Conservation (phyloP, 2,113 vertebrate genomes). For the Laterallus jamaicensis region DNA sequence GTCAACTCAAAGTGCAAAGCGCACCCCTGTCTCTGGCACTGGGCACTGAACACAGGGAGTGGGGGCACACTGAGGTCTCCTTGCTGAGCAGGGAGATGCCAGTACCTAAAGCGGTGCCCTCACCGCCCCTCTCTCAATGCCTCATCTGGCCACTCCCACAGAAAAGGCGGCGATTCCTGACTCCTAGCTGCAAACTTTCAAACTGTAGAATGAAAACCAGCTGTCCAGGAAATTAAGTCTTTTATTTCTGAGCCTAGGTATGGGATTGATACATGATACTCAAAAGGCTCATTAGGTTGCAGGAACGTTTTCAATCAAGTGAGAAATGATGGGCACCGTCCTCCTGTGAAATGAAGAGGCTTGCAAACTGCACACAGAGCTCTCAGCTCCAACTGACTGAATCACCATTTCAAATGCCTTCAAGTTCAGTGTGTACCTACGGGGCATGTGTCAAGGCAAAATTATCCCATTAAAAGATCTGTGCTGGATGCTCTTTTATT, state of each 20-base stretch:
- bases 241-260: slow-evolving; percentile 9
- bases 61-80: background rate
- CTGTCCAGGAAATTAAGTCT: slow-evolving; percentile 4
- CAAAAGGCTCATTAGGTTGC: background rate
- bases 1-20: background rate
- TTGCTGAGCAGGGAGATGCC: background rate
- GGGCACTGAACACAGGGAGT: background rate
- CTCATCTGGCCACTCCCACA: background rate
- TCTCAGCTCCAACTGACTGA: background rate
- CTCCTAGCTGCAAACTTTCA: background rate
- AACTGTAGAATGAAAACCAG: slow-evolving; percentile 10
- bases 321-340: background rate
- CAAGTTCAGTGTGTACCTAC: background rate
- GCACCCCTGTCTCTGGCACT: background rate
- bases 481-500: background rate
- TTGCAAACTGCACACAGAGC: background rate
- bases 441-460: background rate
- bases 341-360: background rate
- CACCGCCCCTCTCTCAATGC: background rate
- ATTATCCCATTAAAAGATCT: background rate
- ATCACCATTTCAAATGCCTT: background rate
- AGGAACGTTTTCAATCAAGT: background rate
- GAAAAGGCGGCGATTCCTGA: background rate
- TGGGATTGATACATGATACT: background rate
- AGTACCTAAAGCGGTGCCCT: background rate